Conservation (phyloP, 2,113 vertebrate genomes). For the Indicator maculatus region DNA sequence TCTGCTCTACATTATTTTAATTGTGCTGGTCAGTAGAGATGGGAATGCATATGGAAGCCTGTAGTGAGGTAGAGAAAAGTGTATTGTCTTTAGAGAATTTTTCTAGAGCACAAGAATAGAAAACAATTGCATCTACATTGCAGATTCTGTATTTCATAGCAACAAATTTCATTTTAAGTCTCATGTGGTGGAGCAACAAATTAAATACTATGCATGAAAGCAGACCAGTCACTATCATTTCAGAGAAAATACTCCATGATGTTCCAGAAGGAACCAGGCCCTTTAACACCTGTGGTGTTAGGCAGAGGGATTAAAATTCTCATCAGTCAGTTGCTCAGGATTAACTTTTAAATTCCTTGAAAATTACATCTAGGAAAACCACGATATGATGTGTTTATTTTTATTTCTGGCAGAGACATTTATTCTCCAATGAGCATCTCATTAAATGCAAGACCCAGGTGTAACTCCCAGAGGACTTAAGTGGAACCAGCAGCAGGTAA, state of each 20-base stretch:
- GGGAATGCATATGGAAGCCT: background rate
- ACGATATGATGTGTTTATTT: background rate
- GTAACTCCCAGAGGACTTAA: background rate
- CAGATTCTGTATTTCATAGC: background rate
- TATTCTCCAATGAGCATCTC: background rate
- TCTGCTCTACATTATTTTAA: background rate
- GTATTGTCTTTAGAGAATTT: background rate
- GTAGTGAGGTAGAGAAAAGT: background rate
- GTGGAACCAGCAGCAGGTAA: background rate
- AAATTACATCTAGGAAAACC: constrained; percentile 11
- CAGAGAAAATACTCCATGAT: background rate
- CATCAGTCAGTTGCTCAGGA: background rate
- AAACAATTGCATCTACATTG: background rate
- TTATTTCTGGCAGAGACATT: background rate
- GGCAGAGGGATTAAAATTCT: background rate
- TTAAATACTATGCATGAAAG: background rate
- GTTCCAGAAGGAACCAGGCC: background rate
- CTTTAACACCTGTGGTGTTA: background rate
- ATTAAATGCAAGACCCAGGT: constrained; percentile 5
- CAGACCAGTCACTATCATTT: background rate
- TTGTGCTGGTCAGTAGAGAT: background rate
- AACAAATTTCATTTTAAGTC: background rate
- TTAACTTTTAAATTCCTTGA: constrained; percentile 23
- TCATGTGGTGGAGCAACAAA: background rate
- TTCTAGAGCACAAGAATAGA: background rate